Evolutionary conservation across 2,888 invertebrate genomes (phyloP).

Genomic region (Brachyptera risi): DNA sequence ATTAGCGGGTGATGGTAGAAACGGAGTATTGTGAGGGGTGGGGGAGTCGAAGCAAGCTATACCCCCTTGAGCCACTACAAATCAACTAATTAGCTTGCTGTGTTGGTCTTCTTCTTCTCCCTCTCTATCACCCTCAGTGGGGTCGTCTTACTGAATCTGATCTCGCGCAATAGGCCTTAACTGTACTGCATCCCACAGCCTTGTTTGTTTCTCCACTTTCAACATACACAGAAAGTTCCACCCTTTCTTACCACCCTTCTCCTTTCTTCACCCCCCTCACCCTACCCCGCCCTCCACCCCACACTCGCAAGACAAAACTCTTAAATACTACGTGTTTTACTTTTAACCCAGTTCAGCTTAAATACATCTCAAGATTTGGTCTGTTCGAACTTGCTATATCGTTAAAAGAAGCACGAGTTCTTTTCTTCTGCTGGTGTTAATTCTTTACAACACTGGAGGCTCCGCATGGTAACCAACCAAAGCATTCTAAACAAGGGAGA

Average conservation of each 20-base stretch:
- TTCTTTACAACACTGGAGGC: background rate
- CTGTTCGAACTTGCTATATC: background rate
- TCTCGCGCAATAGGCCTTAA: conserved; percentile 3
- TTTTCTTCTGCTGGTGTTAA: background rate
- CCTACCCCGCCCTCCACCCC: background rate
- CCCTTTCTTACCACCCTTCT: background rate
- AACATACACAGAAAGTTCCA: conserved; percentile 13
- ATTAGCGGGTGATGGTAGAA: conserved; percentile 28
- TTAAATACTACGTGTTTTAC: conserved; percentile 19
- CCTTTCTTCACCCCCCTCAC: background rate
- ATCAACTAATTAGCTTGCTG: conserved; percentile 48
- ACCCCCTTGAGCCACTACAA: conserved; percentile 50
- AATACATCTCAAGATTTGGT: background rate
- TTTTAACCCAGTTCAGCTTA: conserved; percentile 15
- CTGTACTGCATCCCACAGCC: conserved; percentile 6
- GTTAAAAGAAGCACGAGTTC: background rate
- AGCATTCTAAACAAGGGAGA: background rate
- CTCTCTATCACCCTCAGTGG: conserved; percentile 28
- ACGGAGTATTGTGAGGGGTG: conserved; percentile 6
- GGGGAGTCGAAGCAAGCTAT: conserved; percentile 39
- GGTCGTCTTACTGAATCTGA: conserved; percentile 28
- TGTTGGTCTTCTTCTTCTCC: conserved; percentile 21
- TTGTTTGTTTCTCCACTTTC: conserved; percentile 17
- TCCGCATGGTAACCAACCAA: background rate
- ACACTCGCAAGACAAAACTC: conserved; percentile 8